Base-by-base conservation (phyloP, 1,140 invertebrate genomes). In the Drosophila bifasciata region DNA sequence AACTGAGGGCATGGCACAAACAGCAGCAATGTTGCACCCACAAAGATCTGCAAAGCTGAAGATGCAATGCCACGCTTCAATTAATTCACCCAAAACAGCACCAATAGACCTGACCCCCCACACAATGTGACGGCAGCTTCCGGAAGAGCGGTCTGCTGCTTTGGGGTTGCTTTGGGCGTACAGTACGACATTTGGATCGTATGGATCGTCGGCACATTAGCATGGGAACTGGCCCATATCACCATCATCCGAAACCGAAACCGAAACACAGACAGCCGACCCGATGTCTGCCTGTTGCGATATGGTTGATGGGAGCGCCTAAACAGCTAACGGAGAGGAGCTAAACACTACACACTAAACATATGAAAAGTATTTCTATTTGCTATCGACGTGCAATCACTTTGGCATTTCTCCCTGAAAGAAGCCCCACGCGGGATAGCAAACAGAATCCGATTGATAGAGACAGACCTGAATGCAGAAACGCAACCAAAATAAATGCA, bases 51-150 rank as follows among this genome's bases (percentile, higher is more conserved):
- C 45, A 48, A 36, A 43, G 53, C 21, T 55, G 55, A 69, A 73
- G 70, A 73, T 55, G 57, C 53, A 40, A 23, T 43, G 51, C 63
- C 49, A 75, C 19, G 73, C 73, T 76, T 75, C 71, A 69, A 76
- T 75, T 76, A 61, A 57, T 58, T 11, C 19, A 49, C 32, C 32
- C 3, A 2, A 21, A 49, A 28, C 28, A 51, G 46, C 63, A 46
- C 45, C 39, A 53, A 55, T 21, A 59, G 48, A 23, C 5, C 7
- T 40, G 25, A 16, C 19, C 45, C 62, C 45, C n/a, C n/a, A n/a
- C 62, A 32, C 25, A 36, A 17, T 43, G 62, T 66, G 56, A 28
- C 39, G 49, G 59, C 80, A 77, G 77, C 83, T 86, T 86, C 81
- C 81, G 81, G 73, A 68, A 74, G 51, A 60, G 28, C 46, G 40